phyloP scores from a whole-genome alignment of 2,113 vertebrate species.

The Pogona vitticeps region DNA sequence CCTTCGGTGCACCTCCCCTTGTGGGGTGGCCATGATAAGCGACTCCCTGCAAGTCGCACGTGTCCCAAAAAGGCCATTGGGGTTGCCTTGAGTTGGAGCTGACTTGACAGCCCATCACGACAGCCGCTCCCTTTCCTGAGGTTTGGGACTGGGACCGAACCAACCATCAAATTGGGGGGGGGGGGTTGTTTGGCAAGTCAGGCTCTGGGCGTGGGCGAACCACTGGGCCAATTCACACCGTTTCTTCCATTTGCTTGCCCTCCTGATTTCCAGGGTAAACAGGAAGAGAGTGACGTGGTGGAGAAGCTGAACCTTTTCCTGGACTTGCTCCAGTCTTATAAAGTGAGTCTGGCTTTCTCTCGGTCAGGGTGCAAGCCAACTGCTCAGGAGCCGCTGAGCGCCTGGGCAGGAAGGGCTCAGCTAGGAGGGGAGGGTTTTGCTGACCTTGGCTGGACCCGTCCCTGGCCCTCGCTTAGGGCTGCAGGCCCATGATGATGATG shows the following conservation, averaged over 20 bases:
- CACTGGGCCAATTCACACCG: conserved; percentile 40
- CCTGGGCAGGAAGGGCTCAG: conserved; percentile 26
- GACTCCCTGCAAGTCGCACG: too few relatives aligned
- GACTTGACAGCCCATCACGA: too few relatives aligned
- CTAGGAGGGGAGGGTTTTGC: neutral
- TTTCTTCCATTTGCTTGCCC: conserved; percentile 22
- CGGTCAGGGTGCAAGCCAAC: conserved; percentile 19
- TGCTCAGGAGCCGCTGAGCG: conserved; percentile 24
- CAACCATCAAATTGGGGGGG: too few relatives aligned
- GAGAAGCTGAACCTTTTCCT: conserved; percentile 96
- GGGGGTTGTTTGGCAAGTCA: too few relatives aligned
- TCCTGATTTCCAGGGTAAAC: conserved; percentile 84
- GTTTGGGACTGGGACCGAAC: too few relatives aligned
- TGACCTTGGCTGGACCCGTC: too few relatives aligned
- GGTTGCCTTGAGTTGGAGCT: too few relatives aligned
- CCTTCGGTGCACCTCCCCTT: too few relatives aligned
- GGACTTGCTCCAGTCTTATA: conserved; percentile 96
- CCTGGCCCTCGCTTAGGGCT: neutral
- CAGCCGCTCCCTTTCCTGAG: neutral
- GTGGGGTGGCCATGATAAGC: too few relatives aligned
- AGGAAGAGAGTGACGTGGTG: conserved; percentile 95
- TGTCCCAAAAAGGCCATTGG: too few relatives aligned
- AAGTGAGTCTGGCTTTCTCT: conserved; percentile 77
- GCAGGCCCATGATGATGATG: too few relatives aligned
- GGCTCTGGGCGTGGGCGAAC: accelerated